Conservation (phyloP, 2,113 vertebrate genomes). For the Equus quagga region DNA sequence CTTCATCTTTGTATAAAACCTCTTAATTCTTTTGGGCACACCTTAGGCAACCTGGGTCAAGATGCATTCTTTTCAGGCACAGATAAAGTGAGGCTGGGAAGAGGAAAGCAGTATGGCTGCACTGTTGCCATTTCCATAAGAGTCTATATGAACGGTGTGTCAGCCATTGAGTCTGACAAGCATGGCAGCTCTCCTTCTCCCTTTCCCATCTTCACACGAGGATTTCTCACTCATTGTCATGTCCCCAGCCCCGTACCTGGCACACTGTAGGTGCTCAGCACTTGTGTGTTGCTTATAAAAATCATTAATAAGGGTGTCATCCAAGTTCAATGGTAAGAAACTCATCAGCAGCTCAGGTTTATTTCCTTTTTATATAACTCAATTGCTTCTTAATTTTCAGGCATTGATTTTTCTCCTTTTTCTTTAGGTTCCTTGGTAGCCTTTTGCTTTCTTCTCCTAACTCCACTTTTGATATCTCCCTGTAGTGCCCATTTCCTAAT, state of each 20-base stretch:
- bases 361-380: not conserved
- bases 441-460: constrained; percentile 18
- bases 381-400: not conserved
- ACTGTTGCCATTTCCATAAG: not conserved
- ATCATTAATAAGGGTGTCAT: not conserved
- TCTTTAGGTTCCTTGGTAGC: not conserved
- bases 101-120: not conserved
- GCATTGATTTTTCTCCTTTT: not conserved
- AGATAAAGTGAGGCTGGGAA: not conserved
- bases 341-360: not conserved
- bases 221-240: not conserved
- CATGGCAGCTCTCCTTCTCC: rapidly evolving
- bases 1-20: not conserved
- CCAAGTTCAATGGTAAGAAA: not conserved
- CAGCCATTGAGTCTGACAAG: rapidly evolving
- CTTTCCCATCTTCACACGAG: not conserved
- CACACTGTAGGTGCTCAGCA: not conserved
- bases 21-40: constrained; percentile 14
- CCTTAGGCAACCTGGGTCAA: not conserved
- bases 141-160: not conserved
- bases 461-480: not conserved
- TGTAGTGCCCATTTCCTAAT: not conserved
- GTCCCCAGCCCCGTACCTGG: not conserved
- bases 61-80: constrained; percentile 7
- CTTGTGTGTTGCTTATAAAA: not conserved